A percentile compares a stretch with the other conserved stretches of the same genome.
Conservation (phyloP, 2,888 invertebrate species). For the Adelognathus sp. region DNA sequence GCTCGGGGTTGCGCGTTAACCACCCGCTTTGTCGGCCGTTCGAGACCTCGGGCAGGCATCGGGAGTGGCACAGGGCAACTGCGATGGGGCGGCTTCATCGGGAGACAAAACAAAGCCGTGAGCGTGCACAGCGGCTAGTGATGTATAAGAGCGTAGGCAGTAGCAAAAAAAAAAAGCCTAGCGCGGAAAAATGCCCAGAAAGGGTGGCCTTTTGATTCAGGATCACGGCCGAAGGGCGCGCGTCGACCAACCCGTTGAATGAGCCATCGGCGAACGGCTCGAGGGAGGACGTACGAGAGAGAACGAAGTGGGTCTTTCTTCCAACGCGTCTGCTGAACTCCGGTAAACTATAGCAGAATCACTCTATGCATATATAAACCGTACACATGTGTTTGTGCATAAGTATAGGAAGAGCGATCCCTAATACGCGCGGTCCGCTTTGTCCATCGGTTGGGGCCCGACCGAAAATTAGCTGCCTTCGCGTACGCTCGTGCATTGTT, state of each 20-base stretch:
- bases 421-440: conserved; percentile 65
- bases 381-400: not conserved
- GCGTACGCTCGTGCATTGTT: conserved; percentile 73
- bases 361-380: not conserved
- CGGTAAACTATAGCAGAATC: not conserved
- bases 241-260: conserved; percentile 54
- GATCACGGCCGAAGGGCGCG: conserved; percentile 43
- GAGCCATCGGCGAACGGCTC: conserved; percentile 72
- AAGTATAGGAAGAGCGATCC: conserved; percentile 39
- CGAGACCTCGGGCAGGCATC: not conserved
- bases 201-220: conserved; percentile 56
- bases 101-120: conserved; percentile 49
- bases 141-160: conserved; percentile 11
- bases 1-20: conserved; percentile 37
- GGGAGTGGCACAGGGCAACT: not conserved
- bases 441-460: conserved; percentile 70
- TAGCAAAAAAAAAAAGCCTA: conserved; percentile 54
- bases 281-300: conserved; percentile 76
- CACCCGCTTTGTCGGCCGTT: conserved; percentile 62
- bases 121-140: conserved; percentile 8
- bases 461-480: conserved; percentile 79
- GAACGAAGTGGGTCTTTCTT: conserved; percentile 59
- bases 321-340: conserved; percentile 64
- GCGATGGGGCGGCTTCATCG: conserved; percentile 38
- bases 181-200: conserved; percentile 58